Evolutionary conservation across 2,797 vertebrate genomes (phyloP).

Genomic region (Sciurus vulgaris): DNA sequence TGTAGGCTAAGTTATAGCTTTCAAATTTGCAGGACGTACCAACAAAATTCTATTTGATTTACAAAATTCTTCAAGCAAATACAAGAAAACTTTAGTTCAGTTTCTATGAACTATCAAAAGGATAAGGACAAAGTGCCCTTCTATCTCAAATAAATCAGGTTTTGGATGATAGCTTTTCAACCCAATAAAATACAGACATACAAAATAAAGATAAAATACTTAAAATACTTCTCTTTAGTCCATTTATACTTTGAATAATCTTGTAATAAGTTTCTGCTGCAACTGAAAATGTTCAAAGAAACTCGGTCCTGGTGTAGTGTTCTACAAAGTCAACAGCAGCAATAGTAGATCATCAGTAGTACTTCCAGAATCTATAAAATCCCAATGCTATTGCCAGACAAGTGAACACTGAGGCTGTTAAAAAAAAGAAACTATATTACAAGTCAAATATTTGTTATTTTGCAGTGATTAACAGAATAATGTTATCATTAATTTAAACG

Average conservation of each 20-base stretch:
- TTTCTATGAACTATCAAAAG: constrained; percentile 48
- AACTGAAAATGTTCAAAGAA: background rate
- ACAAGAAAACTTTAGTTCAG: constrained; percentile 1
- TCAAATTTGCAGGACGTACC: background rate
- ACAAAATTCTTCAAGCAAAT: constrained; percentile 50
- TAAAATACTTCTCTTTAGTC: constrained; percentile 52
- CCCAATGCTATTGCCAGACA: constrained; percentile 95
- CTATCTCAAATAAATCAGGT: background rate
- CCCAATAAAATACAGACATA: constrained; percentile 22
- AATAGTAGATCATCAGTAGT: background rate
- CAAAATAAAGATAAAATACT: constrained; percentile 54
- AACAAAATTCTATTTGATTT: constrained; percentile 56
- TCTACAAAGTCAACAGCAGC: background rate
- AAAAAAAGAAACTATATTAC: constrained; percentile 35
- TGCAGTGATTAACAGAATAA: constrained; percentile 17
- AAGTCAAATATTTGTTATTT: constrained; percentile 21
- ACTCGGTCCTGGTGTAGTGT: background rate
- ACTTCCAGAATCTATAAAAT: constrained; percentile 96
- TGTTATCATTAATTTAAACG: constrained; percentile 44
- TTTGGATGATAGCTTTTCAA: constrained; percentile 63
- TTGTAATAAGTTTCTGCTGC: background rate
- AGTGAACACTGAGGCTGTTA: constrained; percentile 94
- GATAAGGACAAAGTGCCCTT: constrained; percentile 12
- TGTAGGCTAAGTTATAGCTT: constrained; percentile 30
- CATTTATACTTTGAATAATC: constrained; percentile 2